Evolutionary conservation across 2,113 vertebrate genomes (phyloP).

Genomic region (Gambusia holbrooki): DNA sequence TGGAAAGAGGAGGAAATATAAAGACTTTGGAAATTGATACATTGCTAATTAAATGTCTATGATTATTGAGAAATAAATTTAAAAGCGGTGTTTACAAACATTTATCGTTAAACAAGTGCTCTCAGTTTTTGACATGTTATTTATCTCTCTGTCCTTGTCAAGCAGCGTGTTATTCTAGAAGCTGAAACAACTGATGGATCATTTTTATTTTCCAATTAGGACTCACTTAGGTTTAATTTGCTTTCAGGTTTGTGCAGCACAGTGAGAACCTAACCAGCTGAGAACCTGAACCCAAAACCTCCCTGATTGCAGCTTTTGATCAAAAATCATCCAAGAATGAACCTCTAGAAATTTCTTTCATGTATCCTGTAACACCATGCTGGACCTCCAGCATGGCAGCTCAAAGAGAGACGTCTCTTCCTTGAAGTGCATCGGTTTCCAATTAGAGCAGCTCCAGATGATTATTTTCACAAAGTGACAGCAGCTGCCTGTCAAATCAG

Average conservation of each 20-base stretch:
- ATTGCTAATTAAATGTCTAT: not conserved
- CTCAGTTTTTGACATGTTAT: not conserved
- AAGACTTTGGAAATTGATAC: not conserved
- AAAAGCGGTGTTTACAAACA: not conserved
- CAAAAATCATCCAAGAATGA: not conserved
- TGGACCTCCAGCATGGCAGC: not conserved
- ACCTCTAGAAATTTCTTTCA: slow-evolving; percentile 22
- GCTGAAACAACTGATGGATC: not conserved
- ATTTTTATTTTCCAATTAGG: not conserved
- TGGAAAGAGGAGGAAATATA: not conserved
- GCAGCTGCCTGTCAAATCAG: slow-evolving; percentile 30
- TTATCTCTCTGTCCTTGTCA: too few relatives aligned
- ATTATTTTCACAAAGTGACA: slow-evolving; percentile 47
- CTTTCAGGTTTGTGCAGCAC: not conserved
- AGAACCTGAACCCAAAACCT: slow-evolving; percentile 5
- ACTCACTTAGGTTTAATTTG: not conserved
- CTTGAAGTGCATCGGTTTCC: slow-evolving; percentile 51
- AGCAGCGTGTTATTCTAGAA: not conserved
- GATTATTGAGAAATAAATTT: not conserved
- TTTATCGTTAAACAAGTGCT: not conserved
- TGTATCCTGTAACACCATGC: not conserved
- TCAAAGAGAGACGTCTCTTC: slow-evolving; percentile 27
- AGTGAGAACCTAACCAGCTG: slow-evolving; percentile 11
- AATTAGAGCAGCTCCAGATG: slow-evolving; percentile 40
- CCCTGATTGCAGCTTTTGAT: not conserved